These are phyloP conservation scores for Tokudaia muenninki DNA, from an alignment of 2,797 vertebrate species.

Conservation along the genomic window DNA sequence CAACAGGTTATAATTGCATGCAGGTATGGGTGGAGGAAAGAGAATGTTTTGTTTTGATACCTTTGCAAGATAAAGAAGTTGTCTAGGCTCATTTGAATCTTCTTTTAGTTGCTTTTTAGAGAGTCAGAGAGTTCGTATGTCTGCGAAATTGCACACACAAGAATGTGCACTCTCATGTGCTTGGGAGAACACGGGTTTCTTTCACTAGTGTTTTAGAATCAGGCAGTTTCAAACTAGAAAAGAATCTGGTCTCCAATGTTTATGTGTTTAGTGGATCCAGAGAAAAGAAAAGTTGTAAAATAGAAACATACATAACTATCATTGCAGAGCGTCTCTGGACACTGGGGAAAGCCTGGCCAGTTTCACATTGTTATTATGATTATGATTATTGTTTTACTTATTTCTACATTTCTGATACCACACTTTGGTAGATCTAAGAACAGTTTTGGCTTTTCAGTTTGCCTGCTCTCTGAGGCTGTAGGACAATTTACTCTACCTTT, in stretches of 20 bases:
- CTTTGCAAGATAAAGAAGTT: slow-evolving; percentile 65
- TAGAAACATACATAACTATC: accelerated
- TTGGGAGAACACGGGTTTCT: neutral
- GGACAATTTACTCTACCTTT: neutral
- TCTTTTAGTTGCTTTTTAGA: slow-evolving; percentile 53
- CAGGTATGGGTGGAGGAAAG: slow-evolving; percentile 56
- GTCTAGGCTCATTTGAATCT: slow-evolving; percentile 60
- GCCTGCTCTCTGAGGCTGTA: neutral
- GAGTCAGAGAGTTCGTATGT: slow-evolving; percentile 46
- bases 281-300: neutral
- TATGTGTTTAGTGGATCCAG: neutral
- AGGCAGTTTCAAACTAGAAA: neutral
- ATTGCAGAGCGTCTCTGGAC: neutral
- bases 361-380: neutral
- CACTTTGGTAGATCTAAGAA: neutral
- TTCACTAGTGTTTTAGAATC: neutral
- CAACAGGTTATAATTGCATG: slow-evolving; percentile 63
- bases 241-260: neutral
- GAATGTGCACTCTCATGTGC: neutral
- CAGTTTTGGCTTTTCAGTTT: neutral
- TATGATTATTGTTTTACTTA: neutral
- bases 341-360: neutral
- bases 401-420: neutral
- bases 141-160: neutral
- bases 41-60: slow-evolving; percentile 64